Evolutionary conservation across 2,888 invertebrate genomes (phyloP), one percentile per base, ranked within the genome.

Genomic region (Epinotia nisella): DNA sequence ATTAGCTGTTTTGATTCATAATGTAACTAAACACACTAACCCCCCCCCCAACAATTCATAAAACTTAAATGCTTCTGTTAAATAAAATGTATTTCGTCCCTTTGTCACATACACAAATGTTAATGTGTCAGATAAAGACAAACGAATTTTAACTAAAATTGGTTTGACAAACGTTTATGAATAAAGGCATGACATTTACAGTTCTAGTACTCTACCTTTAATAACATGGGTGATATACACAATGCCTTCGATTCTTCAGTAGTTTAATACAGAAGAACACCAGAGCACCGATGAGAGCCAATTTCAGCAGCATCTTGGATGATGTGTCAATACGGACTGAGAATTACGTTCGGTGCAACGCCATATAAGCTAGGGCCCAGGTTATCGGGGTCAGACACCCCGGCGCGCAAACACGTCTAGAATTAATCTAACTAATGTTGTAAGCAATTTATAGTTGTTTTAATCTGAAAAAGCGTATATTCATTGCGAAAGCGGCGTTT

Each of bases 251-350:
- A 13, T 80, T 81, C 21, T 86, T 88, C 29, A 93, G 76, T 75
- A 92, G 76, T 81, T 92, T 93, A 11, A 90, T 83, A 83, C 90
- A 90, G 75, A 92, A 80, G 75, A 91, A 90, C 79, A 90, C 82
- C 0, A 93, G 74, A 67, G 81, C 85, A 79, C 92, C 91, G 58
- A 93, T 78, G n/a, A 93, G 74, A 4, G 88, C 88, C 13, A 93
- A 77, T 80, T 93, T 93, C 1, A 93, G 80, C 78, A 93, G 82
- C 93, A 93, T 90, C 19, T 76, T 85, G 82, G 53, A 59, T 75
- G 74, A 75, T 45, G 67, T 68, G 75, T 77, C 76, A 78, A 77
- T 79, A 76, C 79, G 76, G 78, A 87, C 86, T 89, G 85, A 74
- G 76, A 58, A 24, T 58, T 39, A 35, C 53, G 24, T 9, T 2